Evolutionary conservation across 2,888 invertebrate genomes (phyloP).

Genomic region (Oscheius onirici): DNA sequence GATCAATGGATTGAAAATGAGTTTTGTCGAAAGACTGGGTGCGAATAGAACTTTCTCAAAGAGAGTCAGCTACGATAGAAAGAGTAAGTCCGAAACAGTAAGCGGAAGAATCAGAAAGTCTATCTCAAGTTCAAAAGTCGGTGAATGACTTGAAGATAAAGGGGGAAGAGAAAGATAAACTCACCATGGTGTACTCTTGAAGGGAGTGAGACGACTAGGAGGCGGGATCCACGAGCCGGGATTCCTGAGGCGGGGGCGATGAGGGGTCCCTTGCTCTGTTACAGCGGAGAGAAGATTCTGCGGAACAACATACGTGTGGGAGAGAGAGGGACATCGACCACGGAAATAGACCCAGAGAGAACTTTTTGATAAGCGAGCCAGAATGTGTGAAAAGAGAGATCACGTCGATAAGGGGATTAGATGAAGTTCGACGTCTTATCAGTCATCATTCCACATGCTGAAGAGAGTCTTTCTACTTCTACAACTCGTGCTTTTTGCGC

Average conservation of each 20-base stretch:
- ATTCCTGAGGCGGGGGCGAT: slow-evolving; percentile 13
- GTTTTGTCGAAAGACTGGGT: too few species aligned
- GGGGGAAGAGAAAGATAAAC: slow-evolving; percentile 8
- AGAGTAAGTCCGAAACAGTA: too few species aligned
- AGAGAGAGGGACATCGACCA: slow-evolving; percentile 9
- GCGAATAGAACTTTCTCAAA: too few species aligned
- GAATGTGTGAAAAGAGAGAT: not conserved
- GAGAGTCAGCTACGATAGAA: too few species aligned
- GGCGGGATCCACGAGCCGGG: slow-evolving; percentile 14
- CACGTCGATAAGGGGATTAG: not conserved
- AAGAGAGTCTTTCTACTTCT: not conserved
- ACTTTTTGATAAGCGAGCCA: not conserved
- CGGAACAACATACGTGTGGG: slow-evolving; percentile 17
- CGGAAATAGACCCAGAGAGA: slow-evolving; percentile 8
- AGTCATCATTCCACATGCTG: slow-evolving; percentile 5
- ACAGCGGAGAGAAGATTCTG: not conserved
- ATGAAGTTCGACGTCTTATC: not conserved
- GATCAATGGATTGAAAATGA: too few species aligned
- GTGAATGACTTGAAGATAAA: too few species aligned
- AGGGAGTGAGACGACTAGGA: slow-evolving; percentile 15
- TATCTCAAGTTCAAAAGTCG: too few species aligned
- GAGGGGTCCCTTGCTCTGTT: slow-evolving; percentile 18
- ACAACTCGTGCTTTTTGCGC: not conserved
- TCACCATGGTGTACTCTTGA: slow-evolving; percentile 29
- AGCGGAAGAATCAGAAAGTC: too few species aligned